phyloP scores from a whole-genome alignment of 2,888 invertebrate species.

The Tromatobia lineatoria region DNA sequence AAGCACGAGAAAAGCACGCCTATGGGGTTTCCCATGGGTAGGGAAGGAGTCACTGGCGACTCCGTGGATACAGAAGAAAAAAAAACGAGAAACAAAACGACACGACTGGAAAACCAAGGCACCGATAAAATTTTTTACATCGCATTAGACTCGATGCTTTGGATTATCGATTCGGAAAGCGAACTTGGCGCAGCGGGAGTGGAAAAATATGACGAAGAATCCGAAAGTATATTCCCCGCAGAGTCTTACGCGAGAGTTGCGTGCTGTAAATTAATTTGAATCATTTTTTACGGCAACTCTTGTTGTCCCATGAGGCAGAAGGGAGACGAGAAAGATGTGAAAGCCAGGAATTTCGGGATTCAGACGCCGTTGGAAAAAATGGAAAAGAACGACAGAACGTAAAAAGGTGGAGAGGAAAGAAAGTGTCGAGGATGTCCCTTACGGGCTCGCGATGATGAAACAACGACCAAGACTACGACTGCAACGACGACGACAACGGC shows the following conservation, averaged over 20 bases:
- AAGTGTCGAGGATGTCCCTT: slow-evolving; percentile 61
- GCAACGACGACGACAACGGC: slow-evolving; percentile 41
- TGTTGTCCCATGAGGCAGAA: slow-evolving; percentile 7
- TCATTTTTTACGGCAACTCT: slow-evolving; percentile 22
- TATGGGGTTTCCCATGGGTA: slow-evolving; percentile 21
- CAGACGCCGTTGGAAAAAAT: slow-evolving; percentile 22
- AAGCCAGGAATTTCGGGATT: slow-evolving; percentile 16
- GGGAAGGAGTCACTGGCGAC: not conserved
- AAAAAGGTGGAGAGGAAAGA: slow-evolving; percentile 23
- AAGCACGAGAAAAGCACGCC: slow-evolving; percentile 44
- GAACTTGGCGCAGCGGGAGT: slow-evolving; percentile 7
- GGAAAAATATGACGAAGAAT: slow-evolving; percentile 22
- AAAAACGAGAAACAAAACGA: slow-evolving; percentile 27
- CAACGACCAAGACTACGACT: slow-evolving; percentile 26
- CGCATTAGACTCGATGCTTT: slow-evolving; percentile 73
- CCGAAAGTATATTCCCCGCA: slow-evolving; percentile 19
- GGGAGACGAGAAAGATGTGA: not conserved
- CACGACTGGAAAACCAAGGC: slow-evolving; percentile 40
- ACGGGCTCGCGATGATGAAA: slow-evolving; percentile 69
- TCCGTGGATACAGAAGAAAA: slow-evolving; percentile 47
- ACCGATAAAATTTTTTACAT: slow-evolving; percentile 78
- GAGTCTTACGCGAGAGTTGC: slow-evolving; percentile 12
- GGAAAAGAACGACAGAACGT: slow-evolving; percentile 21
- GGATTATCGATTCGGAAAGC: slow-evolving; percentile 56
- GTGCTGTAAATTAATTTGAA: slow-evolving; percentile 51